Base-by-base conservation (phyloP, 2,888 invertebrate genomes). In the Meganola albula region DNA sequence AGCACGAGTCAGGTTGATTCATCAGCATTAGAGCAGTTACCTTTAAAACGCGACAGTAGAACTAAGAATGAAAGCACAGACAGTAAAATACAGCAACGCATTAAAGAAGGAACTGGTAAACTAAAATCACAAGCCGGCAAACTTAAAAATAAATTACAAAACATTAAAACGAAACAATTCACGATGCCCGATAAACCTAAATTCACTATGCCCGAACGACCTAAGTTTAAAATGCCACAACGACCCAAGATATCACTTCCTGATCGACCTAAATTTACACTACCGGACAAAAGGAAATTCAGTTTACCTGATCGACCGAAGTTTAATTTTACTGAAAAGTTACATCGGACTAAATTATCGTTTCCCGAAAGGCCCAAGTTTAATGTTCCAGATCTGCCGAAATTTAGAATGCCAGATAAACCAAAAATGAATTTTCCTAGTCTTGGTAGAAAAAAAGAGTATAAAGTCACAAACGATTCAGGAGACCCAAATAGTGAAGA, bases 121-220 rank as follows among this genome's bases (percentile, higher is more conserved):
- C 55, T 93, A 27, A 90, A 89, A 52, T 87, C 80, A 21, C 92
- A 93, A 65, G 93, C 93, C 9, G 92, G 90, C 13, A 92, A 91
- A 71, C 67, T 95, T 13, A 91, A 90, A 65, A 89, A 89, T 1
- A 91, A 91, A 63, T 63, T 93, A 34, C 88, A 90, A 57, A 88
- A 79, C 40, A 88, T 90, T 4, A 89, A 90, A 61, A 84, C 88
- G 48, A 87, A 89, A 24, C 79, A 76, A 20, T 85, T 88, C 40
- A 58, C 64, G n/a, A 73, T 79, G 66, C 77, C 89, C 25, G 88
- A 88, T 12, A 80, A 79, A 46, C 87, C 90, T 2, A 88, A 89
- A 58, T 85, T 89, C 24, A 86, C 78, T 40, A 66, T 90, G 44
- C 89, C 91, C 8, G 88, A 89, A 12, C 74, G 88, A 29, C 79